phyloP scores from a whole-genome alignment of 1,140 invertebrate species.

The Drosophila ambigua region DNA sequence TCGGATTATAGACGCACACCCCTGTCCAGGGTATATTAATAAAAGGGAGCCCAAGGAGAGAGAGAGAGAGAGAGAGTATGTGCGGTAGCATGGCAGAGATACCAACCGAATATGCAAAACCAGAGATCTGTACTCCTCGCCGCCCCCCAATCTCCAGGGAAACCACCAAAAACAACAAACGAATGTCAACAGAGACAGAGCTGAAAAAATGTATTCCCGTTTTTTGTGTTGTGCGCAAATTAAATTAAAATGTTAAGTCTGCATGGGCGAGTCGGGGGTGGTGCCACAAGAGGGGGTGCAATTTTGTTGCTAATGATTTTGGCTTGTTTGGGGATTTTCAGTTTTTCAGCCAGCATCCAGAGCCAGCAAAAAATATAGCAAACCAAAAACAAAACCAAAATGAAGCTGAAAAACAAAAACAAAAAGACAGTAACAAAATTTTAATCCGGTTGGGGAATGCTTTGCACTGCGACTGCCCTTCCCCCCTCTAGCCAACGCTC shows the following conservation, averaged over 20 bases:
- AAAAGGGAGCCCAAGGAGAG: conserved; percentile 10
- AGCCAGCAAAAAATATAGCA: conserved; percentile 12
- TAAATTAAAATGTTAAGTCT: conserved; percentile 79
- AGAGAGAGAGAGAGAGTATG: neutral
- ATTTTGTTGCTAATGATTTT: conserved; percentile 81
- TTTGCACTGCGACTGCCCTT: conserved; percentile 21
- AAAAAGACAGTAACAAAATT: conserved; percentile 55
- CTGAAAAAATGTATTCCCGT: conserved; percentile 33
- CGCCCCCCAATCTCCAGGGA: conserved; percentile 41
- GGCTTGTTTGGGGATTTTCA: conserved; percentile 75
- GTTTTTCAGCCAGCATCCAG: conserved; percentile 45
- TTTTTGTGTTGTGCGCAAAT: conserved; percentile 60
- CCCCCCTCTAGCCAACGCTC: neutral
- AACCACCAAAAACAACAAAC: conserved; percentile 35
- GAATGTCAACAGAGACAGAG: conserved; percentile 46
- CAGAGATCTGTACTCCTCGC: conserved; percentile 11
- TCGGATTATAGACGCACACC: too few species aligned
- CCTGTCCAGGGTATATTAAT: too few species aligned
- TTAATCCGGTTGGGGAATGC: conserved; percentile 57
- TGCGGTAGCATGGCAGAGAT: conserved; percentile 2
- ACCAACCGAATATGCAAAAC: conserved; percentile 56
- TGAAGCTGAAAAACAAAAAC: conserved; percentile 19
- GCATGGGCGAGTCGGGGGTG: conserved; percentile 7
- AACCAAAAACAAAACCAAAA: conserved; percentile 12
- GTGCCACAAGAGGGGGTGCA: conserved; percentile 20